Percentiles rank a stretch among this genome's conserved stretches.
phyloP scores from a whole-genome alignment of 2,888 invertebrate species.

The Dichetophora obliterata region DNA sequence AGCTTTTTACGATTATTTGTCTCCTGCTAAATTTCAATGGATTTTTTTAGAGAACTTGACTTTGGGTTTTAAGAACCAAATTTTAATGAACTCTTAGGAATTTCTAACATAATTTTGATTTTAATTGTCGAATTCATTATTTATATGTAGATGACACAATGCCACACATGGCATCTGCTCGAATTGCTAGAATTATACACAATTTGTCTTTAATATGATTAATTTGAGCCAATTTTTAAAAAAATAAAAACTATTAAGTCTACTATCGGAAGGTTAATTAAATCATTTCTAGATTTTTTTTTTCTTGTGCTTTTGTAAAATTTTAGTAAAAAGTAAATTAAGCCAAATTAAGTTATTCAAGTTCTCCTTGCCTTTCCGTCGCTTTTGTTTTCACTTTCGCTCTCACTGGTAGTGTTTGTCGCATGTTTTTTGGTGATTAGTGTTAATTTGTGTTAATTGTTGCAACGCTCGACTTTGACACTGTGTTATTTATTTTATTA shows the following conservation, averaged over 20 bases:
- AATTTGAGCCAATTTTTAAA: not conserved
- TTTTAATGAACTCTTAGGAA: too few relatives aligned
- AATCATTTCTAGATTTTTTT: not conserved
- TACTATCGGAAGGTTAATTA: not conserved
- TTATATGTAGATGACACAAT: too few relatives aligned
- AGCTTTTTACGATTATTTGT: too few relatives aligned
- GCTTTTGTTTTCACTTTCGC: not conserved
- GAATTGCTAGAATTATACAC: too few relatives aligned
- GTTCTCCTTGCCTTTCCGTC: not conserved
- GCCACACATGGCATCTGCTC: too few relatives aligned
- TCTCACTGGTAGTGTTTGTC: not conserved
- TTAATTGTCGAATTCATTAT: too few relatives aligned
- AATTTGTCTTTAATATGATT: not conserved
- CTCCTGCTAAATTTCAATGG: too few relatives aligned
- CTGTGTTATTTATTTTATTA: not conserved
- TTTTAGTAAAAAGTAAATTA: too few relatives aligned
- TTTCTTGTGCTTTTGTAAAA: too few relatives aligned
- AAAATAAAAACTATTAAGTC: not conserved
- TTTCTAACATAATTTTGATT: too few relatives aligned
- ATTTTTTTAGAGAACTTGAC: too few relatives aligned
- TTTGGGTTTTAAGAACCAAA: too few relatives aligned
- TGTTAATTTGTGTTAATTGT: constrained; percentile 19
- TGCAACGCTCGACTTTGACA: not conserved
- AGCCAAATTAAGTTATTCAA: not conserved
- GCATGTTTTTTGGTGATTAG: constrained; percentile 16